These are phyloP conservation scores for Gracilinanus agilis DNA, from an alignment of 2,113 vertebrate species.

Conservation along the genomic window DNA sequence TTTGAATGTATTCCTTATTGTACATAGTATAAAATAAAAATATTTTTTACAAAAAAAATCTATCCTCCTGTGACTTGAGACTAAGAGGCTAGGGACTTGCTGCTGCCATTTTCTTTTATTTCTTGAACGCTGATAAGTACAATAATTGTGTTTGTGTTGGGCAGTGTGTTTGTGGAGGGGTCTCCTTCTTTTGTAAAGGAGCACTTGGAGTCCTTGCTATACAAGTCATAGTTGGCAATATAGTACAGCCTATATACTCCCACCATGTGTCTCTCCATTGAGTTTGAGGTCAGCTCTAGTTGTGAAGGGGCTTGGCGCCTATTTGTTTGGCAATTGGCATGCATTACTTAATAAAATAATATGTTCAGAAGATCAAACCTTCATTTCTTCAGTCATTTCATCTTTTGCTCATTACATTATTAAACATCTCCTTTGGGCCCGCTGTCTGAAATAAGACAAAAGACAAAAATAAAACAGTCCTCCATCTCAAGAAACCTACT, in stretches of 20 bases:
- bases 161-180: neutral
- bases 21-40: no score
- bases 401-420: no score
- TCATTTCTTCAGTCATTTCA: no score
- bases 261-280: neutral
- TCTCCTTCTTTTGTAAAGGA: neutral
- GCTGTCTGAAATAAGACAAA: neutral
- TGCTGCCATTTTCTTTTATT: neutral
- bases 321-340: no score
- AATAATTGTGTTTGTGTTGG: neutral
- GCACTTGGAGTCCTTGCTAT: neutral
- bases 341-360: no score
- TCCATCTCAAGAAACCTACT: neutral
- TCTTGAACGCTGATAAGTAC: neutral
- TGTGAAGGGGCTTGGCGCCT: no score
- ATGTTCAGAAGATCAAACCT: no score
- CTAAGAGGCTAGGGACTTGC: neutral
- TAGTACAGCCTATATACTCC: neutral
- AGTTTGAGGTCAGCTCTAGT: neutral
- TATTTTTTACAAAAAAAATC: no score
- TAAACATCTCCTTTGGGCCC: neutral
- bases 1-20: no score
- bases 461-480: neutral
- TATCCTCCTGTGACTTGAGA: neutral
- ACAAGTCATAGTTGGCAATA: neutral